Evolutionary conservation across 2,113 vertebrate species (phyloP).

Genomic region (Stigmatopora argus): DNA sequence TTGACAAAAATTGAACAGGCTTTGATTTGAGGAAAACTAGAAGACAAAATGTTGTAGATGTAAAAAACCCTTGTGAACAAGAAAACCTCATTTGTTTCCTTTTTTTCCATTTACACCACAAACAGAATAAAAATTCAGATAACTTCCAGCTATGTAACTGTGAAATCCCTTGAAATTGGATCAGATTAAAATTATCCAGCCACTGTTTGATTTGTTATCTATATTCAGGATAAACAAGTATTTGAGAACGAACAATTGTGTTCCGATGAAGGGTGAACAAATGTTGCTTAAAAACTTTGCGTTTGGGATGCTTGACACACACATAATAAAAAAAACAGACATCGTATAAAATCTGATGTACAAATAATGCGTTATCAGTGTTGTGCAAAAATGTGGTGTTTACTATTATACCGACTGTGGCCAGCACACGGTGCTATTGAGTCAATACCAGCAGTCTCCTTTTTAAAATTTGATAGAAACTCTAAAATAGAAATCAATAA

Average conservation of each 20-base stretch:
- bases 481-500: neutral
- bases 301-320: conserved; percentile 8
- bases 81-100: neutral
- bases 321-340: neutral
- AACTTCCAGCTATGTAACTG: neutral
- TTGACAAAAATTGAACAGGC: neutral
- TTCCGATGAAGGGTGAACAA: neutral
- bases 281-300: neutral
- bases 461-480: conserved; percentile 6
- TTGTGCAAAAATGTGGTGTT: neutral
- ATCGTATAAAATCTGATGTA: conserved; percentile 6
- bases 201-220: neutral
- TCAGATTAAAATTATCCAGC: neutral
- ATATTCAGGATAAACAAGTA: neutral
- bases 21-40: neutral
- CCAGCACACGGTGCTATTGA: conserved; percentile 12
- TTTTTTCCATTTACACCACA: neutral
- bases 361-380: neutral
- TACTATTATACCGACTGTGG: conserved; percentile 1
- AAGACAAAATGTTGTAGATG: neutral
- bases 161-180: no score
- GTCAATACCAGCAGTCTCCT: neutral
- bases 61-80: neutral
- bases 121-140: neutral
- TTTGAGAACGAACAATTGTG: neutral